A percentile compares a stretch with the other conserved stretches of the same genome.
phyloP scores from a whole-genome alignment of 2,797 vertebrate genomes.

The Tolypeutes matacus region DNA sequence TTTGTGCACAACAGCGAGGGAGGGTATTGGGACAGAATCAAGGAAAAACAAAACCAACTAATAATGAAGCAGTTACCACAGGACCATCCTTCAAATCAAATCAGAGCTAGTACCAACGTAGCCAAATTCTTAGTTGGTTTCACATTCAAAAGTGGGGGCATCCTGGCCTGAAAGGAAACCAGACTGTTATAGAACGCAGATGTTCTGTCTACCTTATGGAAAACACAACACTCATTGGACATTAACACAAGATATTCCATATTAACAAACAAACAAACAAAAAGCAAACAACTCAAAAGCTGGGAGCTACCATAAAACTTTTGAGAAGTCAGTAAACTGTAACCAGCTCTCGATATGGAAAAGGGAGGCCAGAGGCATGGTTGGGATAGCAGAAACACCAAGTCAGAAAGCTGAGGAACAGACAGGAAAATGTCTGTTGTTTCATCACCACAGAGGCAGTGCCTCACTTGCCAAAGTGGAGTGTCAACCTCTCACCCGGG shows the following conservation, averaged over 20 bases:
- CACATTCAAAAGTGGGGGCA: neutral
- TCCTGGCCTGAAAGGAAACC: neutral
- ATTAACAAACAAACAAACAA: neutral
- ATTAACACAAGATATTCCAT: neutral
- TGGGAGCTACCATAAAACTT: neutral
- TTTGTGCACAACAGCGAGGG: neutral
- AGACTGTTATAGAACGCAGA: neutral
- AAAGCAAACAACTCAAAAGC: neutral
- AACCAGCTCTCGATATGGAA: neutral
- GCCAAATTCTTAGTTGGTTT: constrained; percentile 10
- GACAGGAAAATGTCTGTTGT: neutral
- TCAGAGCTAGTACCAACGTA: neutral
- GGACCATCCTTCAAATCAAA: neutral
- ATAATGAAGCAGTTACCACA: neutral
- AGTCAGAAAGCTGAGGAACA: neutral
- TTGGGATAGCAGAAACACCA: neutral
- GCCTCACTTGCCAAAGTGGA: neutral
- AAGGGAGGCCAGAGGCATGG: neutral
- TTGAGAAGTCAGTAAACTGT: neutral
- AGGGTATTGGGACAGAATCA: neutral
- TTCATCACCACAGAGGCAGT: neutral
- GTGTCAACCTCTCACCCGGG: neutral
- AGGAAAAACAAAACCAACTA: neutral
- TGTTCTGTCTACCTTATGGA: neutral
- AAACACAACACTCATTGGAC: neutral